phyloP scores from a whole-genome alignment of 2,797 vertebrate species.

The Lepidocolaptes lacrymiger region DNA sequence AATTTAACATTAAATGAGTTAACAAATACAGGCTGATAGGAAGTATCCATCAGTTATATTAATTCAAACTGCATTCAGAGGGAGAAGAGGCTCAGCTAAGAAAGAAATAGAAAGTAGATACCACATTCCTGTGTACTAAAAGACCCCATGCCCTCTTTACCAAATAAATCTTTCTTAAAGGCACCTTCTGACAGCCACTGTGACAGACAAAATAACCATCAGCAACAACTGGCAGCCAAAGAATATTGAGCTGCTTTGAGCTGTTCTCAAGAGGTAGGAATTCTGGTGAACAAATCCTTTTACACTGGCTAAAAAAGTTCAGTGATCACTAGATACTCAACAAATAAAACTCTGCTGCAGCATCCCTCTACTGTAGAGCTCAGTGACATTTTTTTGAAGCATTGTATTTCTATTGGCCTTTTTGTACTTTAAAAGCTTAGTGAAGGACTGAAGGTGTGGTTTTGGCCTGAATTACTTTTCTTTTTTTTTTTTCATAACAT shows the following conservation, averaged over 20 bases:
- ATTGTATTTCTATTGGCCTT: neutral
- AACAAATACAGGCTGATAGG: neutral
- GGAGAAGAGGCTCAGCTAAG: neutral
- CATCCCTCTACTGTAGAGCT: neutral
- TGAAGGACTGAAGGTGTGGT: neutral
- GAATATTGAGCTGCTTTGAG: conserved; percentile 55
- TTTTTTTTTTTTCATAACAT: neutral
- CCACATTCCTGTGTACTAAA: neutral
- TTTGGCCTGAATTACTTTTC: neutral
- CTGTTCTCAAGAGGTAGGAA: conserved; percentile 38
- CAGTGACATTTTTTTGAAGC: neutral
- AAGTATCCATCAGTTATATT: neutral
- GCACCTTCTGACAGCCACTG: conserved; percentile 47
- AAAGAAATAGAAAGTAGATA: neutral
- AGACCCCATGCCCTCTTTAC: neutral
- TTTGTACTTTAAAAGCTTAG: neutral
- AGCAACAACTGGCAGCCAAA: conserved; percentile 49
- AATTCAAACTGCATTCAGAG: neutral
- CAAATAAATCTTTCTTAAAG: conserved; percentile 70
- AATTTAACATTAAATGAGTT: neutral
- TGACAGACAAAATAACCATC: conserved; percentile 59
- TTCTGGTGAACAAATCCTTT: conserved; percentile 41
- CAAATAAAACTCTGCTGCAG: neutral
- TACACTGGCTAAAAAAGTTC: neutral
- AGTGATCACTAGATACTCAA: neutral